phyloP scores from a whole-genome alignment of 2,888 invertebrate species.

The Callinectes sapidus region DNA sequence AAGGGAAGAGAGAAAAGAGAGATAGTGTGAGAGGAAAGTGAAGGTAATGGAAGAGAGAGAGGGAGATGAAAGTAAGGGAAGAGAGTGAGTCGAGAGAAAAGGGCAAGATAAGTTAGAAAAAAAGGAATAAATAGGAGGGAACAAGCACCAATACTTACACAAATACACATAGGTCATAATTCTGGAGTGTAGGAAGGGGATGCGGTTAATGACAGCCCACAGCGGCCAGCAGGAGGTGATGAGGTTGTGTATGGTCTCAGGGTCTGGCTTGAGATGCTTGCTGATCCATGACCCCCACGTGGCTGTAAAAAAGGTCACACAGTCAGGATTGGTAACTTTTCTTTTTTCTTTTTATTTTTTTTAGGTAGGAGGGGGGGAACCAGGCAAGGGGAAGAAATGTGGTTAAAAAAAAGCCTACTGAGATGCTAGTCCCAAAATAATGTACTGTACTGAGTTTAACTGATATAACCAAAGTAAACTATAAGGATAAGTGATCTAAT shows the following conservation, averaged over 20 bases:
- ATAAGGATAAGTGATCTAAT: too few species aligned
- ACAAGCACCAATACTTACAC: slow-evolving; percentile 74
- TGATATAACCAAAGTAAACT: too few species aligned
- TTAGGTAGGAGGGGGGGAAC: too few species aligned
- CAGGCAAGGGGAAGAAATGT: too few species aligned
- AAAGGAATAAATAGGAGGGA: background rate
- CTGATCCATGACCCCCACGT: slow-evolving; percentile 58
- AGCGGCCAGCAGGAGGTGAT: slow-evolving; percentile 75
- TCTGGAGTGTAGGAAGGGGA: slow-evolving; percentile 74
- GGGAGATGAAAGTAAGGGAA: background rate
- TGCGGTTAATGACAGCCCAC: slow-evolving; percentile 75
- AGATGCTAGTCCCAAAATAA: too few species aligned
- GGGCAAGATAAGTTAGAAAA: background rate
- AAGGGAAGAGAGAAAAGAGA: too few species aligned
- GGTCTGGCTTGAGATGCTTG: slow-evolving; percentile 64
- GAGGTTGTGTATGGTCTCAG: slow-evolving; percentile 70
- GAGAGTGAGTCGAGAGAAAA: background rate
- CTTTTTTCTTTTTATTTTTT: too few species aligned
- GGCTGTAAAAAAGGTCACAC: slow-evolving; percentile 44
- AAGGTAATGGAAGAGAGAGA: background rate
- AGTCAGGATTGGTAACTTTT: too few species aligned
- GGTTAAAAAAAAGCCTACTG: too few species aligned
- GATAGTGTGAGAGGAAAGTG: too few species aligned
- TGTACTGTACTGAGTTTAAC: too few species aligned
- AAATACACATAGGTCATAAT: slow-evolving; percentile 75